Evolutionary conservation across 2,888 invertebrate genomes (phyloP).

Genomic region (Abrostola tripartita): DNA sequence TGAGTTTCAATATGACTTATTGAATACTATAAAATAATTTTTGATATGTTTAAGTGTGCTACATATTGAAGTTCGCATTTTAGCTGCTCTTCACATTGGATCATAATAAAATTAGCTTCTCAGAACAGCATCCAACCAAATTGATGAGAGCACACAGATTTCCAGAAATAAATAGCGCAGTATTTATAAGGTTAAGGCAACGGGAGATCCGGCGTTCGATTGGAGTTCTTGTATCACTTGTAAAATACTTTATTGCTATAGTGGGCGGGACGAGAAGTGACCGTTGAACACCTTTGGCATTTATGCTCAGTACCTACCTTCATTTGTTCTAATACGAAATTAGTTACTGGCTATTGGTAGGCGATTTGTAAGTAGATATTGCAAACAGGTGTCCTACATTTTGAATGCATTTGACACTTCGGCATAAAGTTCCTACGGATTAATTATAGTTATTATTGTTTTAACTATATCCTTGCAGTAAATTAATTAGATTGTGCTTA

Average conservation of each 20-base stretch:
- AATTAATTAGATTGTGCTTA: slow-evolving; percentile 39
- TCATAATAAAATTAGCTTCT: slow-evolving; percentile 7
- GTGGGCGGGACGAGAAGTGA: slow-evolving; percentile 62
- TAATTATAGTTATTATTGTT: slow-evolving; percentile 48
- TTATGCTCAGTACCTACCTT: slow-evolving; percentile 40
- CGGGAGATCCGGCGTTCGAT: slow-evolving; percentile 81
- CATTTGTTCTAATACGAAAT: slow-evolving; percentile 45
- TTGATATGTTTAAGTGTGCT: no score
- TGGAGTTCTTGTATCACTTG: slow-evolving; percentile 86
- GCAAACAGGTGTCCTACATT: slow-evolving; percentile 51
- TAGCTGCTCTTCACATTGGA: no score
- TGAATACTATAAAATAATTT: no score
- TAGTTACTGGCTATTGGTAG: slow-evolving; percentile 34
- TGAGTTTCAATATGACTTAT: no score
- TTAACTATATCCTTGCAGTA: slow-evolving; percentile 16
- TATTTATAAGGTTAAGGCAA: slow-evolving; percentile 86
- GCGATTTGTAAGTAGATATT: slow-evolving; percentile 48
- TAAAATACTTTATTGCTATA: slow-evolving; percentile 87
- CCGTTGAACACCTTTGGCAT: slow-evolving; percentile 58
- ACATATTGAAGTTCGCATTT: no score
- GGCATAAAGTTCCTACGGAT: slow-evolving; percentile 11
- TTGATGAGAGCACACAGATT: slow-evolving; percentile 82
- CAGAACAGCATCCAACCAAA: slow-evolving; percentile 35
- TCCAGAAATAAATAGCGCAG: slow-evolving; percentile 87
- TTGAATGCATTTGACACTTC: slow-evolving; percentile 46